phyloP scores from a whole-genome alignment of 1,140 invertebrate species.

The Bombus pyrosoma region DNA sequence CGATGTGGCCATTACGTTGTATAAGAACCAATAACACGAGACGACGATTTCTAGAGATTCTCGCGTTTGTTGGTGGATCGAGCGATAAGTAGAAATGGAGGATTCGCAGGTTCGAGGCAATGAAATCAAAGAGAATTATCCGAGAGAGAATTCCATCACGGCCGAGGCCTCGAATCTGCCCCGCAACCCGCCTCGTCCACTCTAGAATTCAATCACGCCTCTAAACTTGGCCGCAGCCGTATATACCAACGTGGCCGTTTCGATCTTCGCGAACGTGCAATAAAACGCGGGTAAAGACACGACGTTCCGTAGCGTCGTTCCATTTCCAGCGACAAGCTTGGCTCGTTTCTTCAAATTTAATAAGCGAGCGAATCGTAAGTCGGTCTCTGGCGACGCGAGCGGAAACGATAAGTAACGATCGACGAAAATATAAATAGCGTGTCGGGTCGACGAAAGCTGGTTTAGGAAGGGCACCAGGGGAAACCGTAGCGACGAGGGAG shows the following conservation, averaged over 20 bases:
- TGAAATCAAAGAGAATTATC: neutral
- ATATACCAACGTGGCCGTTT: neutral
- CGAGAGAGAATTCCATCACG: conserved; percentile 20
- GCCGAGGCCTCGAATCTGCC: neutral
- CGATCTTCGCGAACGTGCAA: neutral
- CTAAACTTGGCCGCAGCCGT: neutral
- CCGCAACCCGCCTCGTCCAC: neutral
- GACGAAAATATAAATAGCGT: conserved; percentile 64
- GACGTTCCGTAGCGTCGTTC: neutral
- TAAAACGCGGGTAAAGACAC: conserved; percentile 1
- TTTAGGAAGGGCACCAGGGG: neutral
- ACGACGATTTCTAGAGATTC: neutral
- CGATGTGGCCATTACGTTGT: neutral
- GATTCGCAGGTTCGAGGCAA: neutral
- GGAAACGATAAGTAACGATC: conserved; percentile 38
- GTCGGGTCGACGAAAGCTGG: conserved; percentile 43
- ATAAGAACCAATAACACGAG: neutral
- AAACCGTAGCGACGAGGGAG: conserved; percentile 9
- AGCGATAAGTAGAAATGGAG: neutral
- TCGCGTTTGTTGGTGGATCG: neutral
- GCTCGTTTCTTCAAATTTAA: neutral
- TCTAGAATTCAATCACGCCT: neutral
- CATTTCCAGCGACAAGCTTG: neutral
- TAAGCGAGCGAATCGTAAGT: conserved; percentile 3
- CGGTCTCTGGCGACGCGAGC: neutral